These are phyloP conservation scores for Spatulosminthurus flaviceps DNA, from an alignment of 2,888 invertebrate species.

Conservation along the genomic window DNA sequence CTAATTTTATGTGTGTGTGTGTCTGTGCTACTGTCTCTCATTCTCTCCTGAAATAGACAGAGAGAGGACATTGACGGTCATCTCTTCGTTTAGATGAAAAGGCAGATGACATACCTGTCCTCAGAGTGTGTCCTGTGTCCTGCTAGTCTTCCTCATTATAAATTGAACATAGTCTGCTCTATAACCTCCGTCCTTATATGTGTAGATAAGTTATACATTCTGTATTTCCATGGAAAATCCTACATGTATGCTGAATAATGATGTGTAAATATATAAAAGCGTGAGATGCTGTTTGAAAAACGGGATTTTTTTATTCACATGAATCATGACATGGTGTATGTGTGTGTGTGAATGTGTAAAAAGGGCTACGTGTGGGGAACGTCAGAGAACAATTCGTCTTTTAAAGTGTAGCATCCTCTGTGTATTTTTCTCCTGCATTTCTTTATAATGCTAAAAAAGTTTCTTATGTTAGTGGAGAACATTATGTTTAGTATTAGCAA, in stretches of 20 bases:
- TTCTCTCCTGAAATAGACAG: background rate
- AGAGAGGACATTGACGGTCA: conserved; percentile 18
- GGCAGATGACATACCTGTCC: conserved; percentile 14
- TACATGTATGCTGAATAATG: background rate
- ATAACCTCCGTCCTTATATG: no score
- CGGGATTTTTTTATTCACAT: conserved; percentile 18
- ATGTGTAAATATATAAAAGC: background rate
- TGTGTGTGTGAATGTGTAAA: background rate
- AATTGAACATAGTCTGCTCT: no score
- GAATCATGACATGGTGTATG: background rate
- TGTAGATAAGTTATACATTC: no score
- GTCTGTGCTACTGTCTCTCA: background rate
- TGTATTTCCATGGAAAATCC: background rate
- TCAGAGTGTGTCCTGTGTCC: background rate
- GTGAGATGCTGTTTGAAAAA: conserved; percentile 11
- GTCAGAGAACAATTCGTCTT: conserved; percentile 14
- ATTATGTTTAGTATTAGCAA: no score
- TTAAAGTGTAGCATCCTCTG: conserved; percentile 13
- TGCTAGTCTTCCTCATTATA: no score
- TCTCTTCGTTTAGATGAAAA: background rate
- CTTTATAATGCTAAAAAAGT: no score
- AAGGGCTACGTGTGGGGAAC: conserved; percentile 2
- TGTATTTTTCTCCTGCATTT: background rate
- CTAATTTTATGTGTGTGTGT: no score
- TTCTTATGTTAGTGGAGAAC: no score